Percentiles rank a stretch among this genome's conserved stretches.
Evolutionary conservation across 2,797 vertebrate genomes (phyloP).

Genomic region (Danio jaintianensis): DNA sequence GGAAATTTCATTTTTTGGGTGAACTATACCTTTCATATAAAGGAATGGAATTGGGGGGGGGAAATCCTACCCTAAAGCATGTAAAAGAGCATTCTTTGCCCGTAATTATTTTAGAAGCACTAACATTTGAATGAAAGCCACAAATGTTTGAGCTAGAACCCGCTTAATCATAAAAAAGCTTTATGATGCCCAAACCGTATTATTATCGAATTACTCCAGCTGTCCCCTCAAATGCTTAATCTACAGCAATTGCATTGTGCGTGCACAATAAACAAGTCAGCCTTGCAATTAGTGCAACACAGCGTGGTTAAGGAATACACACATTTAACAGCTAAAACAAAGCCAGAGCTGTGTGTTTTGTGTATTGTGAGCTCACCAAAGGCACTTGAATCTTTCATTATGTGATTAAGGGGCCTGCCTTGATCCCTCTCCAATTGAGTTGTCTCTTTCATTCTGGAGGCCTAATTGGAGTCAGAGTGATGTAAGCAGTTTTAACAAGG

Average conservation of each 20-base stretch:
- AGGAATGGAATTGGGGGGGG: too few relatives aligned
- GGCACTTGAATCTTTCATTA: conserved; percentile 61
- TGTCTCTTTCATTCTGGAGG: conserved; percentile 58
- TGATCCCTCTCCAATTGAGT: conserved; percentile 61
- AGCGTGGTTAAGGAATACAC: conserved; percentile 57
- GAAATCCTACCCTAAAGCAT: conserved; percentile 30
- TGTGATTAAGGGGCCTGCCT: conserved; percentile 64
- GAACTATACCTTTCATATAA: too few relatives aligned
- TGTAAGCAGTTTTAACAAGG: conserved; percentile 56
- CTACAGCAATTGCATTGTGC: conserved; percentile 54
- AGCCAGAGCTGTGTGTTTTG: conserved; percentile 53
- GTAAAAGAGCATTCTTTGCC: conserved; percentile 37
- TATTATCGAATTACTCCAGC: conserved; percentile 59
- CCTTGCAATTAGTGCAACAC: conserved; percentile 61
- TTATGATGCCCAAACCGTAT: conserved; percentile 47
- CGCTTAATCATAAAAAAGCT: conserved; percentile 54
- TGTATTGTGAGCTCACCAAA: conserved; percentile 59
- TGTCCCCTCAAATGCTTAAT: conserved; percentile 48
- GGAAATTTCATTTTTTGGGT: too few relatives aligned
- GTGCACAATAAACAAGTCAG: conserved; percentile 60
- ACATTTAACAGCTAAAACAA: conserved; percentile 62
- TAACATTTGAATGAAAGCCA: conserved; percentile 56
- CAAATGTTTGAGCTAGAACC: conserved; percentile 43
- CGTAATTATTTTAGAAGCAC: conserved; percentile 51
- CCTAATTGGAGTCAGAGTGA: conserved; percentile 57